Percentiles rank a stretch among this genome's conserved stretches.
Evolutionary conservation across 2,113 vertebrate genomes (phyloP).

Genomic region (Blennius ocellaris): DNA sequence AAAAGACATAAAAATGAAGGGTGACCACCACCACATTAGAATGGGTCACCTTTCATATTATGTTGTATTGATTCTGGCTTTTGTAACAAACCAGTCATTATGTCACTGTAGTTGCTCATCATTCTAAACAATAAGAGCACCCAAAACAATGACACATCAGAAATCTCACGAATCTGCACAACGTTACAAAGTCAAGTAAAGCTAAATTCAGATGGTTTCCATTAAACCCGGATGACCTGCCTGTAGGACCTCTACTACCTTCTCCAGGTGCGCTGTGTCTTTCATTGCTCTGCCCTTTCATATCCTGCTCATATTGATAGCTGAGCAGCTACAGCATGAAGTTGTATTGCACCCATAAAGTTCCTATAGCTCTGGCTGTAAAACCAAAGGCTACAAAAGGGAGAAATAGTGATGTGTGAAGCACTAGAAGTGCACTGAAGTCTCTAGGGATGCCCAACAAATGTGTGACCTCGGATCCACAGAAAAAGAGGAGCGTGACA

Average conservation of each 20-base stretch:
- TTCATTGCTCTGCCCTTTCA: slow-evolving; percentile 66
- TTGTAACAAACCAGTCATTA: slow-evolving; percentile 13
- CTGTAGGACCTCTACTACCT: slow-evolving; percentile 36
- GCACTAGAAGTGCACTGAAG: slow-evolving; percentile 46
- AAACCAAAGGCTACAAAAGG: slow-evolving; percentile 67
- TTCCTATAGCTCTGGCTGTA: slow-evolving; percentile 52
- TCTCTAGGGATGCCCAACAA: slow-evolving; percentile 60
- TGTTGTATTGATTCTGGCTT: background rate
- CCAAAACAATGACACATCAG: slow-evolving; percentile 21
- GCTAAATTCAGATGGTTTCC: slow-evolving; percentile 44
- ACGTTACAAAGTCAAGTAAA: slow-evolving; percentile 14
- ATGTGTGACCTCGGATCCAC: slow-evolving; percentile 65
- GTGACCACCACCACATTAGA: background rate
- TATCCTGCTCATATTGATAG: slow-evolving; percentile 59
- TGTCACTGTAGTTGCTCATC: slow-evolving; percentile 25
- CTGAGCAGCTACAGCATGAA: slow-evolving; percentile 53
- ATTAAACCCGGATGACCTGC: slow-evolving; percentile 59
- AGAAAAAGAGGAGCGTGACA: slow-evolving; percentile 52
- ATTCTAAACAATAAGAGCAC: background rate
- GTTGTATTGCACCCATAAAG: slow-evolving; percentile 70
- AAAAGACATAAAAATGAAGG: slow-evolving; percentile 1
- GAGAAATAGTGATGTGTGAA: slow-evolving; percentile 55
- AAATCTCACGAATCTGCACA: slow-evolving; percentile 7
- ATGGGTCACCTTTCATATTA: slow-evolving; percentile 4
- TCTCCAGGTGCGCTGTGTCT: slow-evolving; percentile 58